Evolutionary conservation across 2,797 vertebrate species (phyloP), one percentile per base, ranked within the genome.

Genomic region (Siniperca obscura): DNA sequence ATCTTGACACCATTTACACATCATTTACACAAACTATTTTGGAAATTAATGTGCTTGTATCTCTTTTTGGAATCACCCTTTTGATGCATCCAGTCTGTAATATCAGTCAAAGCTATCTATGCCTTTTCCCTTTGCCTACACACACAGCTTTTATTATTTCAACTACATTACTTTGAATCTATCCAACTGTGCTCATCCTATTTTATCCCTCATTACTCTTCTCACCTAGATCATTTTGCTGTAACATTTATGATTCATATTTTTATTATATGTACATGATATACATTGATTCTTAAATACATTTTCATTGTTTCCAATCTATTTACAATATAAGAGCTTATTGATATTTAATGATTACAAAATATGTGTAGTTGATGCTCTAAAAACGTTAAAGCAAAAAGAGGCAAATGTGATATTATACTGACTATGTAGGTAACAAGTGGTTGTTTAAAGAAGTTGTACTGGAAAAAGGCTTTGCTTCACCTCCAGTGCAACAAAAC

Each of bases 271-370:
- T 96, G 90, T 96, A 96, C 95, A 96, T 91, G 94, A 96, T 95
- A 96, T 96, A 96, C 95, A 94, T 82, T 78, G 80, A 84, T 91
- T 95, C 93, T 96, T 96, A 96, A 96, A 96, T 96, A 96, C 93
- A 93, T 90, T 94, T 93, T 83, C 88, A 92, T 89, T 83, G 83
- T 91, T 91, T 92, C 88, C 90, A 87, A 81, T 92, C 92, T 96
- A 96, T 96, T 95, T 96, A 96, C 96, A 96, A 94, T 92, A 93
- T 91, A 95, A 94, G 90, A 96, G 95, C 94, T 95, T 95, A 95
- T 94, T 91, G 85, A 89, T 87, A 90, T 92, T 89, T 91, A 86
- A 84, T 89, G 90, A 80, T 91, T 93, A 93, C 86, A 93, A 91
- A 90, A 89, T 77, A 86, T 75, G 82, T 86, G 87, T 89, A 93